phyloP scores from a whole-genome alignment of 2,888 invertebrate genomes.

The Aethes cnicana region DNA sequence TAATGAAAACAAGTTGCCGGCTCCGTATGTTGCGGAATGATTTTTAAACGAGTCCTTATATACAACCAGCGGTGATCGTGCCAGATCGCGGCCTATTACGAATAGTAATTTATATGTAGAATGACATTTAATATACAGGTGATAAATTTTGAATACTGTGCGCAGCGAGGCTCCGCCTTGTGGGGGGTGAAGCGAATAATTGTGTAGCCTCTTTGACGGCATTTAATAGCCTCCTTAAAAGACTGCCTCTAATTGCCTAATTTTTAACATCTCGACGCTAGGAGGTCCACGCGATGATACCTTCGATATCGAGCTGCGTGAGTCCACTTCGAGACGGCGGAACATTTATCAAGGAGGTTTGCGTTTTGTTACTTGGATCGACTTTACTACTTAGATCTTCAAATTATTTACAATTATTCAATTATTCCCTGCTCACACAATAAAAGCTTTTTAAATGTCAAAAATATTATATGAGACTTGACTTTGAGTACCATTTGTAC shows the following conservation, averaged over 20 bases:
- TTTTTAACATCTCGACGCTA: conserved; percentile 59
- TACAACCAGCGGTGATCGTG: conserved; percentile 52
- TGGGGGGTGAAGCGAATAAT: conserved; percentile 67
- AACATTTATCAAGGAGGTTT: conserved; percentile 21
- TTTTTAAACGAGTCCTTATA: conserved; percentile 54
- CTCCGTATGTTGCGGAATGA: conserved; percentile 45
- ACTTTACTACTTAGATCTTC: too few relatives aligned
- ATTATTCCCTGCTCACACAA: too few relatives aligned
- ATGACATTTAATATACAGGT: conserved; percentile 67
- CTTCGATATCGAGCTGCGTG: conserved; percentile 25
- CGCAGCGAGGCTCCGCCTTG: conserved; percentile 47
- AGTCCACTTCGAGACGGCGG: neutral
- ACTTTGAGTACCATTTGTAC: too few relatives aligned
- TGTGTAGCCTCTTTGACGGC: conserved; percentile 49
- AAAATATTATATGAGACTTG: neutral
- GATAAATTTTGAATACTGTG: conserved; percentile 61
- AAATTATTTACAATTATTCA: too few relatives aligned
- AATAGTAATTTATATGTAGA: conserved; percentile 63
- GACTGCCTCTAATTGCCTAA: conserved; percentile 72
- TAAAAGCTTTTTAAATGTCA: too few relatives aligned
- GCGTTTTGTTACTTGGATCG: too few relatives aligned
- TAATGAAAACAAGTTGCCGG: neutral
- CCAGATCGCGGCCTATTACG: conserved; percentile 53
- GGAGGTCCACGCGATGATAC: conserved; percentile 51
- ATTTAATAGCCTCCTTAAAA: conserved; percentile 73